Conservation (phyloP, 2,888 invertebrate species). For the Creontiades dilutus region DNA sequence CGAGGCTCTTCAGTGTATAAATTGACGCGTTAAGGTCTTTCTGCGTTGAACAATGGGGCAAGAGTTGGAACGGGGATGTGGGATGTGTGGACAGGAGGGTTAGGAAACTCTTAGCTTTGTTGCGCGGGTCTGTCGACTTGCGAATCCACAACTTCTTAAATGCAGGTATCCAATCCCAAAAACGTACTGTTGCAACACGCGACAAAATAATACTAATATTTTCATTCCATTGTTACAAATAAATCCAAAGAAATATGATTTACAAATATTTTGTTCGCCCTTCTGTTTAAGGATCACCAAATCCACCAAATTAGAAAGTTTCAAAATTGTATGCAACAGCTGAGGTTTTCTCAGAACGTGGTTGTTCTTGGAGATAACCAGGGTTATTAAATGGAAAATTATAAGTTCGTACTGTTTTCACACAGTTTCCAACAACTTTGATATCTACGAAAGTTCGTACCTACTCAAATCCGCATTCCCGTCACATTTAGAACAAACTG, state of each 20-base stretch:
- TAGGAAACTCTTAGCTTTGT: background rate
- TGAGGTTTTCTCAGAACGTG: too few relatives aligned
- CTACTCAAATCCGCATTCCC: too few relatives aligned
- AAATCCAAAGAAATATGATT: background rate
- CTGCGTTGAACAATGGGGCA: constrained; percentile 5
- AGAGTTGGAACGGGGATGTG: constrained; percentile 21
- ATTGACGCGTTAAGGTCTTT: constrained; percentile 42
- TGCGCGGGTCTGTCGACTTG: background rate
- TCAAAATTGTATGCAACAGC: too few relatives aligned
- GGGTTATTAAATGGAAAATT: too few relatives aligned
- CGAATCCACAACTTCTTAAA: background rate
- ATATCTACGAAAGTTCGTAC: too few relatives aligned
- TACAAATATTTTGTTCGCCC: background rate
- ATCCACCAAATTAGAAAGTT: too few relatives aligned
- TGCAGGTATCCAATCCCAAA: background rate
- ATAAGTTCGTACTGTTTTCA: too few relatives aligned
- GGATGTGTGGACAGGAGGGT: constrained; percentile 3
- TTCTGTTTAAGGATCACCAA: too few relatives aligned
- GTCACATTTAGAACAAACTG: too few relatives aligned
- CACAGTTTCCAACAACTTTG: too few relatives aligned
- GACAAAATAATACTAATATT: background rate
- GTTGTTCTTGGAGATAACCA: too few relatives aligned
- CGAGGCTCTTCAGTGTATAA: background rate
- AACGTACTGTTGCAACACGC: background rate
- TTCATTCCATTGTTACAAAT: background rate